Conservation (phyloP, 2,888 invertebrate species). For the Cataglyphis altisquamis region DNA sequence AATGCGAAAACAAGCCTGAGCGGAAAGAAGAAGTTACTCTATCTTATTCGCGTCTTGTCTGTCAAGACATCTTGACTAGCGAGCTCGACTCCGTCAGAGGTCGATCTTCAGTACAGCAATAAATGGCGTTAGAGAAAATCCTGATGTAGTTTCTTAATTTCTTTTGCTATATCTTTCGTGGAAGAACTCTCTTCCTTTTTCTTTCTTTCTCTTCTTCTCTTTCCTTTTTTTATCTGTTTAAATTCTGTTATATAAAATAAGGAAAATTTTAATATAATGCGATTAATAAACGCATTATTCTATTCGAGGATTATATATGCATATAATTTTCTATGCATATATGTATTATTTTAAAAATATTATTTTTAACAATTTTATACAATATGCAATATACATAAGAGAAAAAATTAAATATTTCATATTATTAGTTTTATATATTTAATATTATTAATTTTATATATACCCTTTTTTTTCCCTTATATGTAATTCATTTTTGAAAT, state of each 20-base stretch:
- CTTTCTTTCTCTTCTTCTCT: slow-evolving; percentile 4
- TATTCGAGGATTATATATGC: too few relatives aligned
- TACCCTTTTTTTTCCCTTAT: background rate
- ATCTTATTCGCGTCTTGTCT: slow-evolving; percentile 38
- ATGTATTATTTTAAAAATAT: background rate
- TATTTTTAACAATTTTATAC: background rate
- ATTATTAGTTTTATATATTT: background rate
- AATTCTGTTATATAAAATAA: slow-evolving; percentile 14
- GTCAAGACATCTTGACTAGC: slow-evolving; percentile 37
- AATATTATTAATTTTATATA: background rate
- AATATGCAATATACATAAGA: background rate
- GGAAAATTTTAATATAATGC: background rate
- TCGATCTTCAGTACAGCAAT: slow-evolving; percentile 44
- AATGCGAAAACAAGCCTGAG: slow-evolving; percentile 31
- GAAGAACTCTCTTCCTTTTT: slow-evolving; percentile 8
- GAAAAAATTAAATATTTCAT: background rate
- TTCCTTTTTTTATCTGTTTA: slow-evolving; percentile 6
- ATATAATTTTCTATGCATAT: background rate
- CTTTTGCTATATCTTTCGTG: background rate
- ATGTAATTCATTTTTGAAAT: background rate
- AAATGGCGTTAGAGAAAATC: slow-evolving; percentile 25
- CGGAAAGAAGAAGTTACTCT: slow-evolving; percentile 46
- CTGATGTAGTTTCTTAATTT: slow-evolving; percentile 29
- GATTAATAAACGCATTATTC: background rate
- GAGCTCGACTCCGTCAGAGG: slow-evolving; percentile 30